Base-by-base conservation (phyloP, 2,113 vertebrate genomes). In the Xiphophorus hellerii region DNA sequence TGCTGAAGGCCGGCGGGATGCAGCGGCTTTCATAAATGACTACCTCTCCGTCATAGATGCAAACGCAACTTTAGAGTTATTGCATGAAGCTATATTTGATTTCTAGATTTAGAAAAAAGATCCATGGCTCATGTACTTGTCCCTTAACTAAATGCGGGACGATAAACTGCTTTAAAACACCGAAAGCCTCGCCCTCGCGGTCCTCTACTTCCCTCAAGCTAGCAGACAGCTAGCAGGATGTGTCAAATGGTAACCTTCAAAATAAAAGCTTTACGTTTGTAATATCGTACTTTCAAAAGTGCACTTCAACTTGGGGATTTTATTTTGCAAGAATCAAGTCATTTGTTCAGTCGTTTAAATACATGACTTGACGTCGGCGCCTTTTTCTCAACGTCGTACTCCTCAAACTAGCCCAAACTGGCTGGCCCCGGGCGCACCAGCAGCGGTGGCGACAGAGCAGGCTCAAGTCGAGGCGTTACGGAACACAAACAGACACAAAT, bases 321-420 rank as follows among this genome's bases (percentile, higher is more conserved):
- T 89, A 89, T 39, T 90, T 62, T 85, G 90, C 83, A 89, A 79
- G 2, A 5, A 10, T 0, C 0, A 0, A 0, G 8, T 8, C 8
- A 4, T 25, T 0, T 14, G 2, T 1, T 0, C 39, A 14, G 70
- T 66, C 44, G 71, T 48, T 73, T 58, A 5, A 14, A 14, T 35
- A 39, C 1, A n/a, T 14, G n/a, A 2, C 27, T 84, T 84, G 68
- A 85, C 74, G 51, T 62, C 29, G 33, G 6, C 39, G 35, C 6
- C 33, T 74, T n/a, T 81, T 87, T 28, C 76, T 78, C 72, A 71
- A 62, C 77, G 74, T 76, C 77, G 74, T 76, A 76, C 80, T 80
- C 67, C 83, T 87, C 79, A 87, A 94, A 94, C 93, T 94, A 94
- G 93, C 86, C 90, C 82, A 76, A 94, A 94, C 93, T 94, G 93